Base-by-base conservation (phyloP, 2,797 vertebrate species). In the Sebastiscus tertius region DNA sequence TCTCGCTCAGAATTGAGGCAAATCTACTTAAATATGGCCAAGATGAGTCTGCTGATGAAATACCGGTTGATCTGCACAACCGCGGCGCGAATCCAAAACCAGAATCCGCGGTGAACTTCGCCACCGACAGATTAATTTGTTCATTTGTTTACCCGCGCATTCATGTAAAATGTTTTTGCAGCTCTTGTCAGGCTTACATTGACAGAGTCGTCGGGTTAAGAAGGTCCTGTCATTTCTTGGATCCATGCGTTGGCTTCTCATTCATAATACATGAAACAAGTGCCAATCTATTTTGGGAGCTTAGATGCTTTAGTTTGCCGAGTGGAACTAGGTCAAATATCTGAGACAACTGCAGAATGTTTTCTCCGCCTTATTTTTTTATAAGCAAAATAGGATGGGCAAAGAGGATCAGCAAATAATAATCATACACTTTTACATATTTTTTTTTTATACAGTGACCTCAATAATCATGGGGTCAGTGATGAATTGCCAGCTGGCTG, bases 241-340 rank as follows among this genome's bases (percentile, higher is more conserved):
- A 90, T 88, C 70, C 78, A 16, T 73, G 75, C 14, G 7, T 85
- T 69, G 73, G 65, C 13, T 81, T 82, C 85, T 84, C 83, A 91
- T 93, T 84, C 74, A 94, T 93, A 86, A 92, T 93, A 58, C 81
- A 93, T 93, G 78, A 89, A 91, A 90, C 77, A 63, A 88, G 83
- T 88, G 79, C 82, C 86, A 76, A 76, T 90, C 88, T 92, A 91
- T 94, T 94, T 92, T 75, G 27, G 87, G 87, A 89, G 79, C 78
- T 81, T 42, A 78, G 83, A 74, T 70, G 80, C 54, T 79, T 83
- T 63, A 59, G 77, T 83, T 85, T 85, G 24, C 79, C 33, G 59
- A 79, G 75, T 76, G 60, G 88, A 94, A 92, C 72, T 93, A 78
- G 90, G 91, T 89, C 88, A 90, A 24, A 90, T 83, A 88, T 83